Percentiles rank a stretch among this genome's conserved stretches.
phyloP scores from a whole-genome alignment of 2,113 vertebrate species.

The Phaethon lepturus region DNA sequence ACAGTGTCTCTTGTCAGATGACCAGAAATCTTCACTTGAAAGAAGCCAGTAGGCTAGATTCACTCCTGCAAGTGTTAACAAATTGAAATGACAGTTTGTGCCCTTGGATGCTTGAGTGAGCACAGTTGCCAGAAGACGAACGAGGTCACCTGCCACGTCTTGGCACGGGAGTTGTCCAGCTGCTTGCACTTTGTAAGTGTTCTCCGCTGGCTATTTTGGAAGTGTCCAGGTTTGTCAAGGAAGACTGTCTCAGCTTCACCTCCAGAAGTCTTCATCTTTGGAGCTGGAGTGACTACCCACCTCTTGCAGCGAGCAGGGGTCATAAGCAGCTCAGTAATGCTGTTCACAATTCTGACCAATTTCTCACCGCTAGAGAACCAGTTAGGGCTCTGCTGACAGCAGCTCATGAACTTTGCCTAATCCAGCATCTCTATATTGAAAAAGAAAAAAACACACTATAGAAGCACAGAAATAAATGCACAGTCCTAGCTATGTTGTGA shows the following conservation, averaged over 20 bases:
- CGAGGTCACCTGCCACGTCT: not conserved
- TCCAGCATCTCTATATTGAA: not conserved
- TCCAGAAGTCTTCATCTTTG: not conserved
- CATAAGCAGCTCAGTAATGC: not conserved
- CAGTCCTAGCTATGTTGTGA: not conserved
- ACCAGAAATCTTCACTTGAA: not conserved
- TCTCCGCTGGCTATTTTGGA: fast-evolving
- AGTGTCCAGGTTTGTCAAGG: not conserved
- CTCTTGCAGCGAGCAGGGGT: not conserved
- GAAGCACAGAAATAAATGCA: not conserved
- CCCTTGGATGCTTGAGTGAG: not conserved
- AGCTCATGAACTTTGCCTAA: not conserved
- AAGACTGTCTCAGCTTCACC: not conserved
- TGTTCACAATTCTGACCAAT: not conserved
- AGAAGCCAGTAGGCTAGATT: not conserved
- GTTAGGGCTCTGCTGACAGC: not conserved
- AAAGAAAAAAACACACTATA: not conserved
- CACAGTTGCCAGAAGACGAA: fast-evolving
- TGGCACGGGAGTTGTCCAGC: not conserved
- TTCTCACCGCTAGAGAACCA: fast-evolving
- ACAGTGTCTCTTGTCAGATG: not conserved
- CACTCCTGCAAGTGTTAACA: not conserved
- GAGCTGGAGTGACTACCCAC: not conserved
- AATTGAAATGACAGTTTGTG: not conserved
- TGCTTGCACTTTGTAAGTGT: fast-evolving